Evolutionary conservation across 92 coral and sea anemone genomes (phyloP).

Genomic region (Siderastrea radians): DNA sequence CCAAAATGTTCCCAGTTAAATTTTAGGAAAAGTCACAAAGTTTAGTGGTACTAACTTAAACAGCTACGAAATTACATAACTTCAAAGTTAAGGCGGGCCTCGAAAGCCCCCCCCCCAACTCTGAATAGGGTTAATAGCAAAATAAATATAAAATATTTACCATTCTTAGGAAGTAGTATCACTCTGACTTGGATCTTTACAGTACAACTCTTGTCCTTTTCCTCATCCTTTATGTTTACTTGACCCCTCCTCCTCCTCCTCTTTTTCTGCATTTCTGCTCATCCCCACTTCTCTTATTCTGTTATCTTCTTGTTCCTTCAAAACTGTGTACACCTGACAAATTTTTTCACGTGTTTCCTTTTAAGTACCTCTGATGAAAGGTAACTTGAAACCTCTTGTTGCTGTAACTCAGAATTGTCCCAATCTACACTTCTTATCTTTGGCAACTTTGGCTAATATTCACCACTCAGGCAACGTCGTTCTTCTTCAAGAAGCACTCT

Average conservation of each 20-base stretch:
- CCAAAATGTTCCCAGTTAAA: too few species aligned
- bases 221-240: not conserved
- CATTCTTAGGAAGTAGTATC: too few species aligned
- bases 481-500: conserved; percentile 57
- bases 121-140: too few species aligned
- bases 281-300: not conserved
- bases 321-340: not conserved
- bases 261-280: not conserved
- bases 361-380: conserved; percentile 46
- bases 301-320: not conserved
- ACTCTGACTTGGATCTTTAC: too few species aligned
- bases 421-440: conserved; percentile 57
- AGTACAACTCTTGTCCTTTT: too few species aligned
- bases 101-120: too few species aligned
- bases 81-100: too few species aligned
- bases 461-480: conserved; percentile 60
- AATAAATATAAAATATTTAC: too few species aligned
- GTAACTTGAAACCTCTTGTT: conserved; percentile 49
- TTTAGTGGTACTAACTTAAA: too few species aligned
- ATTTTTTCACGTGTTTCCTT: not conserved
- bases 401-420: conserved; percentile 58
- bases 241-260: not conserved
- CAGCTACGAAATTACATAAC: too few species aligned
- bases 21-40: too few species aligned
- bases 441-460: conserved; percentile 49